These are phyloP conservation scores for Hedychridium roseum DNA, from an alignment of 2,888 invertebrate species.

Conservation along the genomic window DNA sequence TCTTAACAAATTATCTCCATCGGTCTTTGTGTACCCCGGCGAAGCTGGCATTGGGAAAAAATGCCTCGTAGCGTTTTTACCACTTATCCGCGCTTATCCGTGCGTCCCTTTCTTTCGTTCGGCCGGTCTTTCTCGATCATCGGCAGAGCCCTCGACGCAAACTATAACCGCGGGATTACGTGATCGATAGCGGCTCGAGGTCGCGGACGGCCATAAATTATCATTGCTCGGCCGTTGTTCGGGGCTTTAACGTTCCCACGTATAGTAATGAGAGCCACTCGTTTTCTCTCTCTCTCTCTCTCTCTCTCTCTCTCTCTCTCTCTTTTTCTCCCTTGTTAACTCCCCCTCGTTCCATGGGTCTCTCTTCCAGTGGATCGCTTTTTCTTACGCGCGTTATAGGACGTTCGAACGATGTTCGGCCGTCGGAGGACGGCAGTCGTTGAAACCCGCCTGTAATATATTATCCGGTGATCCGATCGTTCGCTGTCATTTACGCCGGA, in stretches of 20 bases:
- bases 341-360: no score
- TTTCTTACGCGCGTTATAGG: conserved; percentile 17
- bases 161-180: conserved; percentile 27
- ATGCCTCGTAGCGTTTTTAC: no score
- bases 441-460: conserved; percentile 44
- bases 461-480: conserved; percentile 41
- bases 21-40: no score
- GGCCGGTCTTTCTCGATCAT: neutral
- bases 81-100: no score
- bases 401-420: conserved; percentile 25
- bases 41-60: no score
- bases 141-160: conserved; percentile 20
- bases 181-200: conserved; percentile 38
- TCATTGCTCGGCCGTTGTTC: conserved; percentile 35
- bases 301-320: neutral
- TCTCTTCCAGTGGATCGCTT: conserved; percentile 9
- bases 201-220: conserved; percentile 39
- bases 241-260: conserved; percentile 34
- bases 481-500: conserved; percentile 44
- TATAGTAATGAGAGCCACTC: conserved; percentile 33
- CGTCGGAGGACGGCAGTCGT: conserved; percentile 28
- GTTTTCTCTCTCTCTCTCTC: conserved; percentile 2
- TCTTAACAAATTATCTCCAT: no score
- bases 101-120: no score
- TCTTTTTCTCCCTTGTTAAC: conserved; percentile 6